phyloP scores from a whole-genome alignment of 2,113 vertebrate genomes.

The Megaceryle torquata region DNA sequence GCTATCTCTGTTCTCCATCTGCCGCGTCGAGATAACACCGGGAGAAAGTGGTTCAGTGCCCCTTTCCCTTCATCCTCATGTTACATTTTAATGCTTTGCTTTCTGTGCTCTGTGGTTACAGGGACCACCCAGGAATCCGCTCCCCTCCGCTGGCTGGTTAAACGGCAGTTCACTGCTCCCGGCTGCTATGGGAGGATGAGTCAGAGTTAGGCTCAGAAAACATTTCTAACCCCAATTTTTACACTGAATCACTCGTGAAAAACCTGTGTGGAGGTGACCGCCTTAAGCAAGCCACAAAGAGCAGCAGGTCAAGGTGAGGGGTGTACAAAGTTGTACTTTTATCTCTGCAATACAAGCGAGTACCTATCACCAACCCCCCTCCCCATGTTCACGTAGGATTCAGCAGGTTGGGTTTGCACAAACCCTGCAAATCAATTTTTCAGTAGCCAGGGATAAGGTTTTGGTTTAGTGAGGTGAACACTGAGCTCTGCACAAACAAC shows the following conservation, averaged over 20 bases:
- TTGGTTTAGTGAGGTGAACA: conserved; percentile 5
- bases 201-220: neutral
- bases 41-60: conserved; percentile 62
- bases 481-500: conserved; percentile 51
- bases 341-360: neutral
- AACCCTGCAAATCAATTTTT: neutral
- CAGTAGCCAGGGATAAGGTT: conserved; percentile 4
- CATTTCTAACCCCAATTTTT: neutral
- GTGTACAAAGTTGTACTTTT: neutral
- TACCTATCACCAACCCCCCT: too few species aligned
- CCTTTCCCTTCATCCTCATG: conserved; percentile 60
- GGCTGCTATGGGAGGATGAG: neutral
- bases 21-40: conserved; percentile 36
- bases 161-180: neutral
- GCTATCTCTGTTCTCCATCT: conserved; percentile 44
- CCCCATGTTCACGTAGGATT: neutral
- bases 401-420: neutral
- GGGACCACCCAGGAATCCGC: conserved; percentile 63
- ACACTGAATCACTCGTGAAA: neutral
- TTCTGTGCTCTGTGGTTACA: conserved; percentile 19
- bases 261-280: neutral
- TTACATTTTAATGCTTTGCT: conserved; percentile 52
- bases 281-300: neutral
- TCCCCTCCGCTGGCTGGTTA: conserved; percentile 1
- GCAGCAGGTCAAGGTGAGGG: neutral